These are phyloP conservation scores for Nephrotoma guestfalica DNA, from an alignment of 2,888 invertebrate species.

Conservation along the genomic window DNA sequence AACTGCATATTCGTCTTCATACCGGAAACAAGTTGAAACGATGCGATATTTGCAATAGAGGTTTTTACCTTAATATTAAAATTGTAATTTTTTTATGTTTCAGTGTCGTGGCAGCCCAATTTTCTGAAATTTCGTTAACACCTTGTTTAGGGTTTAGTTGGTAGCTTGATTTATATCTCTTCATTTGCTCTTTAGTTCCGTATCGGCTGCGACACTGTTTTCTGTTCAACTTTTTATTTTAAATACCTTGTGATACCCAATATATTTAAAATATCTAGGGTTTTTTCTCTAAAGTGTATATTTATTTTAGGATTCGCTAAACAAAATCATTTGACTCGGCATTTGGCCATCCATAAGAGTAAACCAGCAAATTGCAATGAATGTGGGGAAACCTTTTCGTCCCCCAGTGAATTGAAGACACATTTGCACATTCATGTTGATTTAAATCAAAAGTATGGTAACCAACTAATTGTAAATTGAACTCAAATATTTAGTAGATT, in stretches of 20 bases:
- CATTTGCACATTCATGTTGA: not conserved
- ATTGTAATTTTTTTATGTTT: not conserved
- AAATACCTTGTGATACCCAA: not conserved
- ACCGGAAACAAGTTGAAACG: constrained; percentile 12
- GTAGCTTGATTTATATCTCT: not conserved
- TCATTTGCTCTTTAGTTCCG: not conserved
- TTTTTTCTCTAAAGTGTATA: not conserved
- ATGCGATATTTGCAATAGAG: constrained; percentile 10
- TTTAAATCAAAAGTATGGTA: not conserved
- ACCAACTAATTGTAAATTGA: not conserved
- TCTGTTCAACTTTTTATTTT: not conserved
- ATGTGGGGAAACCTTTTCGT: not conserved
- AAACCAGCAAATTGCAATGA: not conserved
- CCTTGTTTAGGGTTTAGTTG: not conserved
- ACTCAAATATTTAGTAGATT: not conserved
- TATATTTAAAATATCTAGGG: not conserved
- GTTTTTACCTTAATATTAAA: constrained; percentile 2
- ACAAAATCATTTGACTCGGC: constrained; percentile 11
- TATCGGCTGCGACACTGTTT: not conserved
- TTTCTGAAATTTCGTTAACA: not conserved
- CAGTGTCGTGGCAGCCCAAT: not conserved
- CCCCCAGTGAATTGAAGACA: not conserved
- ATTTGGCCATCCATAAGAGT: constrained; percentile 8
- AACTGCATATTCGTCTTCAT: constrained; percentile 11
- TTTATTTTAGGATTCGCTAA: constrained; percentile 11